Evolutionary conservation across 2,888 invertebrate species (phyloP).

Genomic region (Polydrusus pterygomalis): DNA sequence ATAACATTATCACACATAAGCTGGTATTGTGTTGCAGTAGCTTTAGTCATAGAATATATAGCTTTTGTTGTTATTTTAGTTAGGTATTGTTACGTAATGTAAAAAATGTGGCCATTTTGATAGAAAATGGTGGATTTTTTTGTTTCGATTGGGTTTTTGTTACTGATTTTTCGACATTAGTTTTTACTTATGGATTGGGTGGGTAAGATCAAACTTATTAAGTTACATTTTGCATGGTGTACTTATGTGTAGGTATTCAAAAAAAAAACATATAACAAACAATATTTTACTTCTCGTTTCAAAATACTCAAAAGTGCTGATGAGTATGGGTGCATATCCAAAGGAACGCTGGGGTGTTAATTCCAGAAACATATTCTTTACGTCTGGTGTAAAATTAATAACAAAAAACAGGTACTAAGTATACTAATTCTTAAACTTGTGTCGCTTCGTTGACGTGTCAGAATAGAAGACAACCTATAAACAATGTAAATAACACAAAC

Average conservation of each 20-base stretch:
- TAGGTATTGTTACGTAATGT: background rate
- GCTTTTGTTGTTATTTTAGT: too few relatives aligned
- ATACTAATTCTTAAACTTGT: background rate
- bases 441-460: conserved; percentile 23
- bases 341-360: background rate
- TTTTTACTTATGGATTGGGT: background rate
- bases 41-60: conserved; percentile 14
- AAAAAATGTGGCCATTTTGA: conserved; percentile 25
- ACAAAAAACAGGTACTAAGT: conserved; percentile 6
- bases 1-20: conserved; percentile 8
- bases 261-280: background rate
- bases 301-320: background rate
- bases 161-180: background rate
- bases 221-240: background rate
- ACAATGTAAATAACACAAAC: conserved; percentile 17
- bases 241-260: background rate
- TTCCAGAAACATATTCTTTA: conserved; percentile 31
- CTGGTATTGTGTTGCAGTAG: conserved; percentile 23
- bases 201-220: background rate
- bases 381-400: conserved; percentile 23
- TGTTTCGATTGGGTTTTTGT: conserved; percentile 2
- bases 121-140: conserved; percentile 22
- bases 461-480: conserved; percentile 29
- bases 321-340: background rate
- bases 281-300: conserved; percentile 1